Evolutionary conservation across 1,140 invertebrate species (phyloP).

Genomic region (Bombus superbus): DNA sequence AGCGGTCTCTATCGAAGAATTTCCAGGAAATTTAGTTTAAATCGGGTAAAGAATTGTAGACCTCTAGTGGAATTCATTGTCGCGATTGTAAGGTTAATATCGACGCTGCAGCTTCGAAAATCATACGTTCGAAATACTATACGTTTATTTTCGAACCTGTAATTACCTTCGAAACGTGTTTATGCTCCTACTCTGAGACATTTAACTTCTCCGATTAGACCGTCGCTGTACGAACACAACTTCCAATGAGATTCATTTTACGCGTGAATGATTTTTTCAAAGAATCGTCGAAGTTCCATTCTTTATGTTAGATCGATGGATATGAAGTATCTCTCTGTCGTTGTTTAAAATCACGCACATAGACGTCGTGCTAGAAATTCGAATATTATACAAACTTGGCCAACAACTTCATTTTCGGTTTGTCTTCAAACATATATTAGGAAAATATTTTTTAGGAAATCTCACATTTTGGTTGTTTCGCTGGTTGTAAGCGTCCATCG

Average conservation of each 20-base stretch:
- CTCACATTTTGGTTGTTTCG: conserved; percentile 79
- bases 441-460: neutral
- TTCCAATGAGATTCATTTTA: too few species aligned
- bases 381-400: neutral
- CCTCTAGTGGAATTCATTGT: neutral
- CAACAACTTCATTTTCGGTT: too few species aligned
- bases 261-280: neutral
- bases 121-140: neutral
- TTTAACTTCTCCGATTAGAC: neutral
- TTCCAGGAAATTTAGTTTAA: neutral
- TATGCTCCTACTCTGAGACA: neutral
- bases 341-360: neutral
- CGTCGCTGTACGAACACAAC: neutral
- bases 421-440: too few species aligned
- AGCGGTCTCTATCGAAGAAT: too few species aligned
- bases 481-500: conserved; percentile 79
- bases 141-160: neutral
- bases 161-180: too few species aligned
- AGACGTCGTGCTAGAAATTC: neutral
- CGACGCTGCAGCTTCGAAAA: neutral
- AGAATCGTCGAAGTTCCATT: neutral
- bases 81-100: neutral
- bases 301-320: neutral
- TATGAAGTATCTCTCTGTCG: neutral
- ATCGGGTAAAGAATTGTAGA: neutral